Base-by-base conservation (phyloP, 2,113 vertebrate species). In the Gopherus flavomarginatus region DNA sequence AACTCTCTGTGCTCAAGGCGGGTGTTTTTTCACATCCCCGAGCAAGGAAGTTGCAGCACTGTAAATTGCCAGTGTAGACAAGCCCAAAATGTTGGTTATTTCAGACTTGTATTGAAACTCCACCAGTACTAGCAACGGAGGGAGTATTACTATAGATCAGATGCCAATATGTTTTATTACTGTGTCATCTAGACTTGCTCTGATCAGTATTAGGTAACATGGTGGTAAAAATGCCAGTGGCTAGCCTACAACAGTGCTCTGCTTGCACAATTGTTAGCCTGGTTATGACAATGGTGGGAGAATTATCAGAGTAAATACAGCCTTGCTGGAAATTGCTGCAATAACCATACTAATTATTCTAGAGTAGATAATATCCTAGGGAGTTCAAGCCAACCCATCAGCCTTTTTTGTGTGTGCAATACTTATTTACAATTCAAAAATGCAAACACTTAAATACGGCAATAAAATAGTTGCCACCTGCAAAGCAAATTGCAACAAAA, bases 331-430 rank as follows among this genome's bases (percentile, higher is more conserved):
- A 91, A 83, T 27, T 92, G 82, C 93, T 22, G 83, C 77, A 96
- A 94, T 88, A 79, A 94, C 83, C 89, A 87, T 92, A 95, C 85
- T 93, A 93, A 95, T 95, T 94, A 96, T 62, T 81, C 62, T 72
- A 54, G 72, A 95, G 72, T 31, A 95, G 87, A 89, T 95, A 78
- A 95, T 62, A 72, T 6, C 72, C 82, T 12, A 57, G 91, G 79
- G 49, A 52, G 90, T 92, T 62, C 89, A 95, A 95, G 56, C 42
- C 78, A 57, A 81, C 42, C 85, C 59, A 78, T 78, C 62, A 89
- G 52, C 49, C 47, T 65, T 38, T 77, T 84, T 86, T 82, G 83
- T 47, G 27, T 80, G 87, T 22, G 0, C 56, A 80, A 77, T 24
- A 7, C 49, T 89, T 50, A 52, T 90, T 52, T 35, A 3, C 35